Evolutionary conservation across 2,888 invertebrate species (phyloP).

Genomic region (Glaucopsyche alexis): DNA sequence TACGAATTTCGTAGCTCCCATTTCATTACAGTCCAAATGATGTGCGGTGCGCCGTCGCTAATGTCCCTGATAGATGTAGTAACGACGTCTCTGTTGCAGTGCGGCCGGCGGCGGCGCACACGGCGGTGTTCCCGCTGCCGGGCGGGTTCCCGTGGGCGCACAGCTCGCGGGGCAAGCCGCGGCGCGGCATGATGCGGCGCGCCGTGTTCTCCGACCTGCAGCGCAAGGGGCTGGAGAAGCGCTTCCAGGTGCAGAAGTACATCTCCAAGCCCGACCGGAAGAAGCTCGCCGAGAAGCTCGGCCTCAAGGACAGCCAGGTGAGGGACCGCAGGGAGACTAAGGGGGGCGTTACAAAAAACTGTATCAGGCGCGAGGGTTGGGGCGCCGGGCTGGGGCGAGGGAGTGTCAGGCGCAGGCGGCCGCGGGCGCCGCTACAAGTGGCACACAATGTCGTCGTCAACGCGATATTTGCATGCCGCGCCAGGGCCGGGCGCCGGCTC

Average conservation of each 20-base stretch:
- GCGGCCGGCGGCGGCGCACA: slow-evolving; percentile 72
- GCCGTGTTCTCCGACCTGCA: slow-evolving; percentile 98
- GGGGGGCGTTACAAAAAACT: slow-evolving; percentile 68
- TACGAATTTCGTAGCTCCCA: neutral
- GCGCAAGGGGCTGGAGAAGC: slow-evolving; percentile 95
- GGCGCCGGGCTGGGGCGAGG: slow-evolving; percentile 40
- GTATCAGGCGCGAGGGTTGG: slow-evolving; percentile 52
- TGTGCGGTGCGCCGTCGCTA: too few relatives aligned
- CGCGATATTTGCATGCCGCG: slow-evolving; percentile 55
- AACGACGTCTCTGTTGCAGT: slow-evolving; percentile 48
- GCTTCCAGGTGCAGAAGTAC: slow-evolving; percentile 98
- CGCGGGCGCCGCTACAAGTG: slow-evolving; percentile 45
- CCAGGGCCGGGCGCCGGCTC: slow-evolving; percentile 14
- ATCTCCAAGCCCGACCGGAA: slow-evolving; percentile 99
- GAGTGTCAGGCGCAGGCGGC: slow-evolving; percentile 60
- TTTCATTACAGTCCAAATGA: too few relatives aligned
- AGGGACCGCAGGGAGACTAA: neutral
- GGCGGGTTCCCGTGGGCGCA: slow-evolving; percentile 93
- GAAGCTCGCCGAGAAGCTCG: slow-evolving; percentile 96
- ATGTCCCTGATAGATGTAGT: neutral
- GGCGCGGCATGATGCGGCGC: slow-evolving; percentile 97
- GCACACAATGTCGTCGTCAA: slow-evolving; percentile 59
- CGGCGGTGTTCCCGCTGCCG: slow-evolving; percentile 82
- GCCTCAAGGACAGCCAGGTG: slow-evolving; percentile 98
- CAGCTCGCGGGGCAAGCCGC: slow-evolving; percentile 93